These are phyloP conservation scores for Oreocharis arfaki DNA, from an alignment of 2,113 vertebrate genomes.

Conservation along the genomic window DNA sequence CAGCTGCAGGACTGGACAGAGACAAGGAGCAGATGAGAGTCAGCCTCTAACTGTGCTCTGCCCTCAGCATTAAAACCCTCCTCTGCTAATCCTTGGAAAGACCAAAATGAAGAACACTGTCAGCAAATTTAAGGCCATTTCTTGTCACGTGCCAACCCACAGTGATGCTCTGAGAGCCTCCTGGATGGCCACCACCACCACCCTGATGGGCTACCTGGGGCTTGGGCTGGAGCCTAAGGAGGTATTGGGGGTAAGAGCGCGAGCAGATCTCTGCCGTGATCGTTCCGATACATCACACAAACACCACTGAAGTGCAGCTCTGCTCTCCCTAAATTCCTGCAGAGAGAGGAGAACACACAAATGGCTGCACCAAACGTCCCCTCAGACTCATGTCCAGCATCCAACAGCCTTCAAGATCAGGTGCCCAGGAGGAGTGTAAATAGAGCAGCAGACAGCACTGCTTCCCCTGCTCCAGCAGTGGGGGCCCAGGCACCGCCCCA, in stretches of 20 bases:
- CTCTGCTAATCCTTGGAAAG: background rate
- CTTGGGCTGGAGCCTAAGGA: background rate
- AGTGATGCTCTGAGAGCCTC: background rate
- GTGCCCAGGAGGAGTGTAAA: background rate
- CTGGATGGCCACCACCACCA: background rate
- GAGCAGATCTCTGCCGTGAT: background rate
- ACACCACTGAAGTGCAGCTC: background rate
- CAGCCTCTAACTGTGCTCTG: background rate
- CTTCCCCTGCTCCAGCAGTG: background rate
- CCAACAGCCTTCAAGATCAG: background rate
- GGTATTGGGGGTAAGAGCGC: accelerated
- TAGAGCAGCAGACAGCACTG: background rate
- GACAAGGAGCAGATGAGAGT: background rate
- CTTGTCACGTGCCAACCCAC: accelerated
- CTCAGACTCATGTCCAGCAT: background rate
- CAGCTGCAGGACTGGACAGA: background rate
- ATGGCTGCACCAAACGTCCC: background rate
- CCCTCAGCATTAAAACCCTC: background rate
- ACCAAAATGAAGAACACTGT: background rate
- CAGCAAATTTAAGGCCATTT: background rate
- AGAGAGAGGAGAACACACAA: background rate
- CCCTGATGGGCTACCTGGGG: background rate
- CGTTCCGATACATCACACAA: accelerated
- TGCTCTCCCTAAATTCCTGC: background rate
- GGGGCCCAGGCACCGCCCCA: background rate